Evolutionary conservation across 2,113 vertebrate genomes (phyloP).

Genomic region (Lichenostomus cassidix): DNA sequence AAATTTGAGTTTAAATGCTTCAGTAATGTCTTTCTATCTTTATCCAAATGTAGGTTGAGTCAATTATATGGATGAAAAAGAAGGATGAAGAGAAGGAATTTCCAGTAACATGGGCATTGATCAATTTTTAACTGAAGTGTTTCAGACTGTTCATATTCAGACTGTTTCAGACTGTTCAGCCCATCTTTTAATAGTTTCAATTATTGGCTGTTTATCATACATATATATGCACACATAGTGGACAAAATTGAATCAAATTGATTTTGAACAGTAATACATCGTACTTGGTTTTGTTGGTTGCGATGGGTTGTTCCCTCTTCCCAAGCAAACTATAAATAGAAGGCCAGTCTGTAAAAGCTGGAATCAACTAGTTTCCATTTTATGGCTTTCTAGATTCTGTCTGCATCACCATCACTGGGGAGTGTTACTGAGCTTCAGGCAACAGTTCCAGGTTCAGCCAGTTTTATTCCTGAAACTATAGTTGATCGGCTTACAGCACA

Average conservation of each 20-base stretch:
- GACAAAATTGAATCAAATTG: background rate
- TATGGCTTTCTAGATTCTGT: conserved; percentile 70
- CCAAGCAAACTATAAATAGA: background rate
- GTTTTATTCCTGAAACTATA: conserved; percentile 65
- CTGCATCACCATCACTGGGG: conserved; percentile 38
- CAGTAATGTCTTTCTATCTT: conserved; percentile 19
- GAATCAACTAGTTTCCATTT: background rate
- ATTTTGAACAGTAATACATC: background rate
- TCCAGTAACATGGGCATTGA: background rate
- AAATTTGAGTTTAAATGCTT: conserved; percentile 11
- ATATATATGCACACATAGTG: accelerated
- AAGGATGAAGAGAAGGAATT: background rate
- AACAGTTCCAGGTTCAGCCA: background rate
- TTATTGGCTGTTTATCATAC: background rate
- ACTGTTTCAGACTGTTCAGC: too few relatives aligned
- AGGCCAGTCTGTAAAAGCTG: background rate
- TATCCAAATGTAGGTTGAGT: background rate
- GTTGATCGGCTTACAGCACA: conserved; percentile 79
- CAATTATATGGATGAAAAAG: conserved; percentile 4
- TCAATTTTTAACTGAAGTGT: background rate
- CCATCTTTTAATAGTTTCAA: background rate
- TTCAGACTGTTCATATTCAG: background rate
- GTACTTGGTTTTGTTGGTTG: background rate
- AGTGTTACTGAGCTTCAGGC: conserved; percentile 64
- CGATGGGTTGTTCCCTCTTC: background rate